Percentiles rank a stretch among this genome's conserved stretches.
phyloP scores from a whole-genome alignment of 1,140 invertebrate species.

The Diorhabda sublineata region DNA sequence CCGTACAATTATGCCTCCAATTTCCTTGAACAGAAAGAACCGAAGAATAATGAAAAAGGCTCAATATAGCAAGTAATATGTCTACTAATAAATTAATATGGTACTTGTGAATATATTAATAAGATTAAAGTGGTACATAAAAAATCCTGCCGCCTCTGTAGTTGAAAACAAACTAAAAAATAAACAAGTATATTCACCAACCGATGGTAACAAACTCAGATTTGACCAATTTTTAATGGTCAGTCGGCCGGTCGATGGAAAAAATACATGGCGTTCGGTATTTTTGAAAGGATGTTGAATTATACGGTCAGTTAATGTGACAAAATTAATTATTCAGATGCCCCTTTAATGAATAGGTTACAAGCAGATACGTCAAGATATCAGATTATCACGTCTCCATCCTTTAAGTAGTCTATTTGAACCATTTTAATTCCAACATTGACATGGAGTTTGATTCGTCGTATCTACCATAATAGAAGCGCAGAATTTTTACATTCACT shows the following conservation, averaged over 20 bases:
- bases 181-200: slow-evolving; percentile 2
- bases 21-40: too few relatives aligned
- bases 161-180: neutral
- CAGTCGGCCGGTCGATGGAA: neutral
- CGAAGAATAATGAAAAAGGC: too few relatives aligned
- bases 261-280: neutral
- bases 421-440: neutral
- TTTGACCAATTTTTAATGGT: neutral
- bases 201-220: neutral
- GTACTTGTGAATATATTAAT: too few relatives aligned
- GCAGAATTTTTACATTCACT: too few relatives aligned
- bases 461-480: too few relatives aligned
- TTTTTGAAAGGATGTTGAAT: neutral
- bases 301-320: slow-evolving; percentile 2
- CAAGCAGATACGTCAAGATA: slow-evolving; percentile 1
- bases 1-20: too few relatives aligned
- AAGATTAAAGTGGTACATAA: too few relatives aligned
- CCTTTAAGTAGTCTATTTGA: neutral
- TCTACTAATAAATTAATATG: too few relatives aligned
- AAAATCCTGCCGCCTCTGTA: too few relatives aligned
- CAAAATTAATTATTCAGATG: slow-evolving; percentile 1
- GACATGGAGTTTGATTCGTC: neutral
- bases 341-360: neutral
- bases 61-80: too few relatives aligned
- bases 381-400: neutral